Evolutionary conservation across 2,113 vertebrate genomes (phyloP).

Genomic region (Alligator mississippiensis): DNA sequence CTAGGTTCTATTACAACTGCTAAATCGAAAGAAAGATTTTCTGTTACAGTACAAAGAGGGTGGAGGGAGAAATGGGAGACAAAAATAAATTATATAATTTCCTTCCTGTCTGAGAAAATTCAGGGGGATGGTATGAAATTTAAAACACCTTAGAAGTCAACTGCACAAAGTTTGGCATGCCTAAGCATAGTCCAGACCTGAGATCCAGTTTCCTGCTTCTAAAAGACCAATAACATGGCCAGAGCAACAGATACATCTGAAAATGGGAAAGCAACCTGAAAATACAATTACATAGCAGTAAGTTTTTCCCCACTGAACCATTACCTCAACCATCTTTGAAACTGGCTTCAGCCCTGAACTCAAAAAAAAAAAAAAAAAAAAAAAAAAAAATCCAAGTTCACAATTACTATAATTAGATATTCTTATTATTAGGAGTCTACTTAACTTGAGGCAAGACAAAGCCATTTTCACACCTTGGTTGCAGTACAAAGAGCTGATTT

Average conservation of each 20-base stretch:
- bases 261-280: neutral
- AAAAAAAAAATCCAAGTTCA: neutral
- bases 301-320: too few species aligned
- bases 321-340: too few species aligned
- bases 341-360: neutral
- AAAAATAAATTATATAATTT: neutral
- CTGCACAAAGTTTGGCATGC: neutral
- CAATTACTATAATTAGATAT: neutral
- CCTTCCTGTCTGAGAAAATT: neutral
- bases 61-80: neutral
- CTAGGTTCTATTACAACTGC: fast-evolving
- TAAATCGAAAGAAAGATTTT: neutral
- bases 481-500: too few species aligned
- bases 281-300: too few species aligned
- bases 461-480: too few species aligned
- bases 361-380: neutral
- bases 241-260: neutral
- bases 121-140: neutral
- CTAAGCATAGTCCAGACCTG: neutral
- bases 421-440: neutral
- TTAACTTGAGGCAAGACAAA: too few species aligned
- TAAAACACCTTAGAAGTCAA: neutral
- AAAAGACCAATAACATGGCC: neutral
- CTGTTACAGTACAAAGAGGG: neutral
- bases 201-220: too few species aligned